Base-by-base conservation (phyloP, 2,113 vertebrate genomes). In the Chionomys nivalis region DNA sequence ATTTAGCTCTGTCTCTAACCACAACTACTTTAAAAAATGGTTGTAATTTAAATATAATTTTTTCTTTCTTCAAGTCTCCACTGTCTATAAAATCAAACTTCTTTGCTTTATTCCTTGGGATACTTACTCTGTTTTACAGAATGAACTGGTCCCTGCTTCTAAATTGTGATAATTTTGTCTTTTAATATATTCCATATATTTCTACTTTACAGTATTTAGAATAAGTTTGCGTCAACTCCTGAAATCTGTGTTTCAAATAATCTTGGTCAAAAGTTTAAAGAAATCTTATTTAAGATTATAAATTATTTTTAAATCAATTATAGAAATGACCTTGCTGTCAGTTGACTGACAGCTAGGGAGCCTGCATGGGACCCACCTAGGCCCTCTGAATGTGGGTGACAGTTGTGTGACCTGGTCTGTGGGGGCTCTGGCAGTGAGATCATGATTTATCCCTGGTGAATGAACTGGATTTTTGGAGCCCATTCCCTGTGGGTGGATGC, bases 221-320 rank as follows among this genome's bases (percentile, higher is more conserved):
- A 31, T 73, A 93, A 95, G 31, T 66, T 55, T 68, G 36, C 73
- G 63, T 94, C 68, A 83, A 33, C 28, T 96, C 11, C 93, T 96
- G 66, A 94, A 96, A 95, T 82, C 13, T 93, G 66, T 83, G 1
- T 81, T 85, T 94, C 75, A 76, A 61, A 92, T 93, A 93, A 93
- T n/a, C 31, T 90, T 87, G 12, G 49, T 94, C 95, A 95, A 95
- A 47, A 17, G 82, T 91, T 83, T 96, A 75, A 93, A 91, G 83
- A 93, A 90, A 63, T 19, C 23, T 96, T 93, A 66, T 87, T 61
- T 75, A 61, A 26, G 12, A 91, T 85, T 47, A 96, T 89, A 91
- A 94, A 89, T 89, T 87, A 91, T 94, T 94, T 93, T 79, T 95
- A 94, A 76, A 23, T 78, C 55, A 75, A 9, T 91, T 79, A 55